phyloP scores from a whole-genome alignment of 1,140 invertebrate genomes.

The Yoshiicerus persimilis region DNA sequence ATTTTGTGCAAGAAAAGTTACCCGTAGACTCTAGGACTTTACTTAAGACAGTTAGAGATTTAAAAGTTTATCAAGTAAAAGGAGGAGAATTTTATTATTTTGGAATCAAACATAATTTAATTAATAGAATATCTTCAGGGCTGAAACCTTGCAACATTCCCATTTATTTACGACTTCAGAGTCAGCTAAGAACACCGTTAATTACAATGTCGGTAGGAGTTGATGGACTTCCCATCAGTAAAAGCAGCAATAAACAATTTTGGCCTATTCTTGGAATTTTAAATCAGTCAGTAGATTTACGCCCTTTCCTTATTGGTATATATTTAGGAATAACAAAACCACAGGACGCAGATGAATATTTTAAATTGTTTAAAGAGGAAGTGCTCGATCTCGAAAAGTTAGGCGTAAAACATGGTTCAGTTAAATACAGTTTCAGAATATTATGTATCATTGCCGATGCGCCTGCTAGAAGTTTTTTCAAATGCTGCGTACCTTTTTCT shows the following conservation, averaged over 20 bases:
- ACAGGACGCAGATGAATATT: conserved; percentile 26
- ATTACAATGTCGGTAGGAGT: conserved; percentile 44
- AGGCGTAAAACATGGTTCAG: not conserved
- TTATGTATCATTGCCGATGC: conserved; percentile 52
- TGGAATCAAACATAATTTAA: conserved; percentile 12
- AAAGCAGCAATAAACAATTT: conserved; percentile 41
- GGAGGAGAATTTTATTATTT: conserved; percentile 39
- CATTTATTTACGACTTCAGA: not conserved
- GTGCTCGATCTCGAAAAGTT: conserved; percentile 12
- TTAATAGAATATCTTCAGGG: not conserved
- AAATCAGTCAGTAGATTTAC: not conserved
- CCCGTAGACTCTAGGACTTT: conserved; percentile 15
- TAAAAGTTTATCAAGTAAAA: not conserved
- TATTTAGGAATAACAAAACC: conserved; percentile 49
- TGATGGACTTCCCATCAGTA: conserved; percentile 48
- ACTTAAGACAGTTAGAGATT: conserved; percentile 29
- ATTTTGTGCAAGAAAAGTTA: not conserved
- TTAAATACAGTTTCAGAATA: not conserved
- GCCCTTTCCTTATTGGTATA: conserved; percentile 45
- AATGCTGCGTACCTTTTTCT: conserved; percentile 51
- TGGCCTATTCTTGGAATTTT: conserved; percentile 42
- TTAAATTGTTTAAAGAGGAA: conserved; percentile 48
- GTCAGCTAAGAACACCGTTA: not conserved
- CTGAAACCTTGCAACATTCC: not conserved
- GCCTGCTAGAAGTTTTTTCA: conserved; percentile 54